These are phyloP conservation scores for Gobionotothen gibberifrons DNA, from an alignment of 2,797 vertebrate species.

Conservation along the genomic window DNA sequence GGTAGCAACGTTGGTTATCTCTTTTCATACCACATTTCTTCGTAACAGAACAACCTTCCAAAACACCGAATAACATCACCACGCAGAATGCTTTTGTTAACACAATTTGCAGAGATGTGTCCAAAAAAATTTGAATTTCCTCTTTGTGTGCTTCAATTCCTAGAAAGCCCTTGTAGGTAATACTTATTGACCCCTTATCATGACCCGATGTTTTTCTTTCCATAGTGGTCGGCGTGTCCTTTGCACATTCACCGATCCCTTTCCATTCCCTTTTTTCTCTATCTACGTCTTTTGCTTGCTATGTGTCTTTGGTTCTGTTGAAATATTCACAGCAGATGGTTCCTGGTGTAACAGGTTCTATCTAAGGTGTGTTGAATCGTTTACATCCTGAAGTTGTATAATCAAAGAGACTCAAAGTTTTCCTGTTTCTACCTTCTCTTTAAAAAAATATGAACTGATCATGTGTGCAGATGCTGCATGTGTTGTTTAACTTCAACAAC, in stretches of 20 bases:
- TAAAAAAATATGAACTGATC: neutral
- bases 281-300: neutral
- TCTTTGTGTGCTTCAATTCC: neutral
- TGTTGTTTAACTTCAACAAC: constrained; percentile 10
- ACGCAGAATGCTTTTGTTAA: too few relatives aligned
- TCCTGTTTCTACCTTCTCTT: constrained; percentile 1
- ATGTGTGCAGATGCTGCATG: neutral
- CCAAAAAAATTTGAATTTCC: too few relatives aligned
- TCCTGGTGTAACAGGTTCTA: constrained; percentile 4
- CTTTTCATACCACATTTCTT: neutral
- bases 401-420: constrained; percentile 25
- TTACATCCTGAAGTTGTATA: neutral
- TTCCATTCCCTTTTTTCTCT: neutral
- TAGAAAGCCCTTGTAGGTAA: neutral
- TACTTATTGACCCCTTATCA: neutral
- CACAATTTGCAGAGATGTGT: neutral
- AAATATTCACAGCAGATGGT: neutral
- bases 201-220: neutral
- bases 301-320: neutral
- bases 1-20: neutral
- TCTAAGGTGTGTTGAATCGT: neutral
- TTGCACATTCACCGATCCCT: neutral
- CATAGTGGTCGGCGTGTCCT: neutral
- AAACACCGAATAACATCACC: too few relatives aligned
- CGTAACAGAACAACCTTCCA: neutral